Base-by-base conservation (phyloP, 2,888 invertebrate genomes). In the Micropterix aruncella region DNA sequence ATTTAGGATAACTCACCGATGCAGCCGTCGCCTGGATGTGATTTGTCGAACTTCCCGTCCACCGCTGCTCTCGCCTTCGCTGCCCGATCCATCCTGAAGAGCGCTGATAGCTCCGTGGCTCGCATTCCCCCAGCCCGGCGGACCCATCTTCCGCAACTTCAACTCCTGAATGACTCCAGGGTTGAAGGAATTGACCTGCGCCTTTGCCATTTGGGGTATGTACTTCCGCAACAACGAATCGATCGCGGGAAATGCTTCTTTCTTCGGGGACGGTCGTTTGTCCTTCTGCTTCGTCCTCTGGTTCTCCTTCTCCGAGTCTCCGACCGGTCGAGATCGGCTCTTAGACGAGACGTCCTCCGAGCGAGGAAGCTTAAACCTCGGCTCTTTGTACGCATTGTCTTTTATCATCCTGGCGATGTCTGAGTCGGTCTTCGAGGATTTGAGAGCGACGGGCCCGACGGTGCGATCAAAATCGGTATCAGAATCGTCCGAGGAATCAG, bases 41-140 rank as follows among this genome's bases (percentile, higher is more conserved):
- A 79, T 79, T 43, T 70, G 75, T 2, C 74, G 67, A 50, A 80
- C 74, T 58, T 80, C 80, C 1, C 77, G 63, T 1, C 77, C 77
- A 17, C 79, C 79, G 42, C 77, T 79, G 50, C 79, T 79, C 53
- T 79, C 79, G 1, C 76, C 77, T 54, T 78, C 79, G 52, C 69
- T 69, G 15, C 70, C 71, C 0, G 70, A 70, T 0, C 66, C 69
- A 16, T 59, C 61, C 12, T 44, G 39, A 1, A 40, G 40, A 42
- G 27, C 41, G 27, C 12, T 7, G 3, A 37, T 15, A 9, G 38
- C 27, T 4, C 41, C 18, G 16, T 36, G 18, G 19, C 40, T 7
- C 18, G 27, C 40, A 4, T 41, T 42, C 12, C 42, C 41, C 18
- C 15, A n/a, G 19, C 60, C 54, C 50, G 65, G 66, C 9, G 16